Conservation (phyloP, 1,140 invertebrate species). For the Ostrea denselamellosa region DNA sequence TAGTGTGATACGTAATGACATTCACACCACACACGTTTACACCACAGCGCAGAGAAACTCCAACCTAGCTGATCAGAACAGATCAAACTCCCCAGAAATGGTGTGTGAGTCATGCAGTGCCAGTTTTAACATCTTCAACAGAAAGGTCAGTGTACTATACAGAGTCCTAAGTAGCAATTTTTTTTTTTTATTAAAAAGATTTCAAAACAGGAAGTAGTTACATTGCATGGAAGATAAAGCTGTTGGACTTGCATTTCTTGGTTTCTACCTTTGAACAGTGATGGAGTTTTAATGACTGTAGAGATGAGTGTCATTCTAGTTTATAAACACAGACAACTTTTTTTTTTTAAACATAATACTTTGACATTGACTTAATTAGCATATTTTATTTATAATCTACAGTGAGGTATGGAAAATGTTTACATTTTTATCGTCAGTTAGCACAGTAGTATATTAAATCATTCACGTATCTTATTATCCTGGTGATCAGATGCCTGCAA, state of each 20-base stretch:
- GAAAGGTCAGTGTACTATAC: conserved; percentile 65
- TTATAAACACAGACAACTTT: too few species aligned
- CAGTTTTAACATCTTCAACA: conserved; percentile 69
- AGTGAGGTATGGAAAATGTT: too few species aligned
- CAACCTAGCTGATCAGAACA: neutral
- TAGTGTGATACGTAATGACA: neutral
- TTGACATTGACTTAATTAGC: too few species aligned
- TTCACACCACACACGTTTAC: conserved; percentile 2
- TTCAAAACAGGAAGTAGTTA: neutral
- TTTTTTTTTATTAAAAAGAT: neutral
- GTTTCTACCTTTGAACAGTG: neutral
- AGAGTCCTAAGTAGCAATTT: neutral
- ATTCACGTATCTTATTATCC: too few species aligned
- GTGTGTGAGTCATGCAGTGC: conserved; percentile 68
- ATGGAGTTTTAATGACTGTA: neutral
- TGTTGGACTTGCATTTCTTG: neutral
- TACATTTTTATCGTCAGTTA: too few species aligned
- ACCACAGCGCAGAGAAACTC: neutral
- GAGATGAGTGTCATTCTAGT: neutral
- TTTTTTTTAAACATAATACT: too few species aligned
- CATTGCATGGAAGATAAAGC: neutral
- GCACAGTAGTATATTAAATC: too few species aligned
- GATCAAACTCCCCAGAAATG: conserved; percentile 48
- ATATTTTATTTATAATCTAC: too few species aligned
- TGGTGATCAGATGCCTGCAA: too few species aligned